These are phyloP conservation scores for Ctenosaura bakeri DNA, from an alignment of 2,797 vertebrate genomes.

Conservation along the genomic window DNA sequence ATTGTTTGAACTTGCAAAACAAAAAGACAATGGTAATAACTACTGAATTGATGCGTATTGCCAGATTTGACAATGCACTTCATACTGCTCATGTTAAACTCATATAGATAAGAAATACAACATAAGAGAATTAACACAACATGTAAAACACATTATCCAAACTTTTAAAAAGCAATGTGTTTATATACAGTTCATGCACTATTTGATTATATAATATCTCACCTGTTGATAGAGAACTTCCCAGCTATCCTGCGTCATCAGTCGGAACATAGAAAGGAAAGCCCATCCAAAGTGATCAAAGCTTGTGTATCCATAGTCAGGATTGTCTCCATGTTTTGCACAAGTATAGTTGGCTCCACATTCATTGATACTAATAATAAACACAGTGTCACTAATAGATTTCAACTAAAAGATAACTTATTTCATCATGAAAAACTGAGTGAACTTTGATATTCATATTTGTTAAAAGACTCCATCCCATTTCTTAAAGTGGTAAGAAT, in stretches of 20 bases:
- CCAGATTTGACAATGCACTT: neutral
- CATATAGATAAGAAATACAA: neutral
- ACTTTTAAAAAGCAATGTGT: neutral
- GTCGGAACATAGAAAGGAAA: conserved; percentile 92
- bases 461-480: neutral
- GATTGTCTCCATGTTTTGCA: conserved; percentile 81
- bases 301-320: conserved; percentile 93
- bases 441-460: neutral
- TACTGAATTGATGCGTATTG: neutral
- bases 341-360: conserved; percentile 88
- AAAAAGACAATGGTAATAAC: neutral
- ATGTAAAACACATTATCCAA: neutral
- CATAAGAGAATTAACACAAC: neutral
- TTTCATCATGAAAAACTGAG: neutral
- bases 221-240: conserved; percentile 96
- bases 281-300: conserved; percentile 97
- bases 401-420: conserved; percentile 6
- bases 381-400: neutral
- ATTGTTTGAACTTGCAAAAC: neutral
- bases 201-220: neutral
- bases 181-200: neutral
- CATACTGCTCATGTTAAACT: neutral
- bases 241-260: conserved; percentile 98
- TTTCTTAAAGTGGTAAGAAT: neutral
- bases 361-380: conserved; percentile 45